Conservation (phyloP, 30 jellyfish, hydroid and myxozoan genomes). For the Hydractinia symbiolongicarpus region DNA sequence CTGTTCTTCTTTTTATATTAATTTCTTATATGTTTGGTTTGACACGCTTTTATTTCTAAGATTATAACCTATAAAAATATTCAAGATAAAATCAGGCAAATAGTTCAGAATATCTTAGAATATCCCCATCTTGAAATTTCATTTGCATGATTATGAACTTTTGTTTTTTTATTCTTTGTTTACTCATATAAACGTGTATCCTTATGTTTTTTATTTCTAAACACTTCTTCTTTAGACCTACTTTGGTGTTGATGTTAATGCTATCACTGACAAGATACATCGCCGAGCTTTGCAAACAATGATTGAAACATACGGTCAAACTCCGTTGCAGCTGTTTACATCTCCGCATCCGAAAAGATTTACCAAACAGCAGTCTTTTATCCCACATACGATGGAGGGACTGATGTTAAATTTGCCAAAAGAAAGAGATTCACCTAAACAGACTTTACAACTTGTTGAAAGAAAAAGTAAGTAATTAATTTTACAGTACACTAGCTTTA, state of each 20-base stretch:
- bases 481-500: no score
- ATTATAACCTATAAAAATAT: no score
- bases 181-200: no score
- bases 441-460: not conserved
- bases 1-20: no score
- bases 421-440: not conserved
- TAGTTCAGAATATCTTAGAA: no score
- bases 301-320: constrained; percentile 98
- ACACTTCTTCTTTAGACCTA: constrained; percentile 54
- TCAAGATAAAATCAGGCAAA: no score
- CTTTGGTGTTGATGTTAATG: constrained; percentile 92
- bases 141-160: no score
- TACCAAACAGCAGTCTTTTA: constrained; percentile 45
- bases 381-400: constrained; percentile 68
- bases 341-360: constrained; percentile 81
- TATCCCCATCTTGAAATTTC: no score
- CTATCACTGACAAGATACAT: constrained; percentile 80
- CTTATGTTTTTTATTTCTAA: not conserved
- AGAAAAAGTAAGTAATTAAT: not conserved
- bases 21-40: no score
- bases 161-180: no score
- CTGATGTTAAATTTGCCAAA: constrained; percentile 22
- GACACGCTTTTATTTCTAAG: no score
- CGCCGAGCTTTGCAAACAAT: constrained; percentile 89
- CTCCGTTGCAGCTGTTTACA: constrained; percentile 79